phyloP scores from a whole-genome alignment of 2,888 invertebrate genomes.

The Drosophila algonquin region DNA sequence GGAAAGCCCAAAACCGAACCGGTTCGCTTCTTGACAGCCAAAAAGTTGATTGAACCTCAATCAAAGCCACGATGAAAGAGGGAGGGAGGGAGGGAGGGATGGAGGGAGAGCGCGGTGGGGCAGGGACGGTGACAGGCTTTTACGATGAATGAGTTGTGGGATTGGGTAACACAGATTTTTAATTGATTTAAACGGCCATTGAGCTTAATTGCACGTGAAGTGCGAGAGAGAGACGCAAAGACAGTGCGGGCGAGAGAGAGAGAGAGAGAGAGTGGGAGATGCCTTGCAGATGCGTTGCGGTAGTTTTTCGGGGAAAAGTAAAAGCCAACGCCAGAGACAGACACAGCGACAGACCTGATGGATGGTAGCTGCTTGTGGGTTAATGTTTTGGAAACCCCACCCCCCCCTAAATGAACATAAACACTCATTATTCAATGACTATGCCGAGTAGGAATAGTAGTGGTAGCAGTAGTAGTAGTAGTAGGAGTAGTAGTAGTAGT shows the following conservation, averaged over 20 bases:
- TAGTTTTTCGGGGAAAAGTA: constrained; percentile 30
- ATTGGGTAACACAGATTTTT: constrained; percentile 73
- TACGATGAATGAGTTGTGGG: constrained; percentile 26
- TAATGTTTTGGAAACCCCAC: not conserved
- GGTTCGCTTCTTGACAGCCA: constrained; percentile 52
- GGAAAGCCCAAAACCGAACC: constrained; percentile 49
- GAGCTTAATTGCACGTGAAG: constrained; percentile 66
- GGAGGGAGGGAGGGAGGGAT: not conserved
- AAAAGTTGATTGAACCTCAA: constrained; percentile 69
- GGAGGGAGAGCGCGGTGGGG: not conserved
- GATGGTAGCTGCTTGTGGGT: not conserved
- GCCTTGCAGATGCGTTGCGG: constrained; percentile 10
- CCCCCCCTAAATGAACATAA: not conserved
- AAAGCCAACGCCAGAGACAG: constrained; percentile 18
- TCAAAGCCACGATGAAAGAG: not conserved
- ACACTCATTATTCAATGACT: too few relatives aligned
- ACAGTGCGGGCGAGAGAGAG: constrained; percentile 4
- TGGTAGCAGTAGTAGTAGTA: too few relatives aligned
- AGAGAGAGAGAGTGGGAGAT: constrained; percentile 24
- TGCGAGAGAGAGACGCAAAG: constrained; percentile 45
- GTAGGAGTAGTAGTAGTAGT: too few relatives aligned
- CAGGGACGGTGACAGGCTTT: not conserved
- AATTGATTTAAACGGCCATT: constrained; percentile 70
- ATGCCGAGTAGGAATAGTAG: too few relatives aligned
- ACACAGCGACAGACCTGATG: not conserved